Evolutionary conservation across 2,797 vertebrate species (phyloP).

Genomic region (Enteromius afrohamiltoni): DNA sequence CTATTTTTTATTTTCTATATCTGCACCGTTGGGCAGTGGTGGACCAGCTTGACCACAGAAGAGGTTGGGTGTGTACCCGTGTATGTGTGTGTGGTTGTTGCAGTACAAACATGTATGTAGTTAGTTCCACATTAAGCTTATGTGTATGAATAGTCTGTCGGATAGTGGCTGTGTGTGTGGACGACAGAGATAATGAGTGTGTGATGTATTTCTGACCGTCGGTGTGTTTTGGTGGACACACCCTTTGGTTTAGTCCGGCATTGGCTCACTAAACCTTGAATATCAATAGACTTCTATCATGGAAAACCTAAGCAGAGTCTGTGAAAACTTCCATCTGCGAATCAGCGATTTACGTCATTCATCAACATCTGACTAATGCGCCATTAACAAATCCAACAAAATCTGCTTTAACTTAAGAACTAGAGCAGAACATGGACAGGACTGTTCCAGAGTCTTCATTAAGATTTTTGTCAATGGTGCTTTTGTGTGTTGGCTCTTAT

Average conservation of each 20-base stretch:
- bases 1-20: conserved; percentile 73
- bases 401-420: conserved; percentile 19
- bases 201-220: conserved; percentile 21
- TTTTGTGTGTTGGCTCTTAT: neutral
- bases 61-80: conserved; percentile 37
- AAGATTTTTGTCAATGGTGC: neutral
- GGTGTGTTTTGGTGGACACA: conserved; percentile 20
- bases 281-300: neutral
- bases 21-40: conserved; percentile 61
- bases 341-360: neutral
- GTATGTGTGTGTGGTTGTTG: conserved; percentile 28
- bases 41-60: conserved; percentile 48
- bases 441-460: neutral
- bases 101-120: neutral
- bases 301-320: conserved; percentile 5
- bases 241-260: conserved; percentile 24
- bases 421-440: neutral
- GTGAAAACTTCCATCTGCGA: neutral
- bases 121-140: conserved; percentile 9
- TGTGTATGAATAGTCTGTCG: conserved; percentile 8
- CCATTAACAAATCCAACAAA: conserved; percentile 10
- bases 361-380: neutral
- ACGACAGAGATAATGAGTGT: conserved; percentile 6
- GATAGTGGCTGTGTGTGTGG: neutral
- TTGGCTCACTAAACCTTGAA: neutral